Evolutionary conservation across 2,888 invertebrate species (phyloP), one percentile per base, ranked within the genome.

Genomic region (Diarsia mendica): DNA sequence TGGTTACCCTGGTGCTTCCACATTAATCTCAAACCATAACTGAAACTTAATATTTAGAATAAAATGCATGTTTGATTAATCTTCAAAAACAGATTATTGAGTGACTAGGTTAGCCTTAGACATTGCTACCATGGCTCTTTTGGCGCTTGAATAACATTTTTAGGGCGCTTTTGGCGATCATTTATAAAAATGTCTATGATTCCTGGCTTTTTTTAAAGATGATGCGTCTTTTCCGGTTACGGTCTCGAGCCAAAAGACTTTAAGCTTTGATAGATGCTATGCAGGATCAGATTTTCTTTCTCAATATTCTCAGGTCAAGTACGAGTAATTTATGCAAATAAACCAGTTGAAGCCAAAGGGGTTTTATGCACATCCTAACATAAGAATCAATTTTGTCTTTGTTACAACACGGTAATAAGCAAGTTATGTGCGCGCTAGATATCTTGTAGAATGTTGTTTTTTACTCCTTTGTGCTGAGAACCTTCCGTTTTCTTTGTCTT

Each of bases 401-500:
- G 85, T 83, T 75, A 75, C 67, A 51, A 15, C 67, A 55, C 23
- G 55, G 48, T 73, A 79, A 79, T 79, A 72, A 79, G 53, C 75
- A 48, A 71, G 74, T 63, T 69, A 78, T 81, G 75, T 83, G 46
- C 58, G 67, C 51, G 28, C 46, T 70, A 67, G 63, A 20, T n/a
- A 75, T 60, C 60, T 66, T 9, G 69, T 67, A 77, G 83, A 87
- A 85, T 86, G 86, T 73, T 61, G 84, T 72, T 75, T 77, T 78
- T 83, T 79, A 83, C 69, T 74, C 73, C 80, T 87, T 85, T 83
- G 77, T 83, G 68, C 10, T 44, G 28, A 65, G 13, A 60, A 75
- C 72, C 77, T 86, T 80, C 87, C 81, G 76, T 68, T 61, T 72
- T 84, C 85, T 87, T 82, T 84, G 84, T 84, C 65, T 74, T 63